phyloP scores from a whole-genome alignment of 2,888 invertebrate species.

The Agrochola lychnidis region DNA sequence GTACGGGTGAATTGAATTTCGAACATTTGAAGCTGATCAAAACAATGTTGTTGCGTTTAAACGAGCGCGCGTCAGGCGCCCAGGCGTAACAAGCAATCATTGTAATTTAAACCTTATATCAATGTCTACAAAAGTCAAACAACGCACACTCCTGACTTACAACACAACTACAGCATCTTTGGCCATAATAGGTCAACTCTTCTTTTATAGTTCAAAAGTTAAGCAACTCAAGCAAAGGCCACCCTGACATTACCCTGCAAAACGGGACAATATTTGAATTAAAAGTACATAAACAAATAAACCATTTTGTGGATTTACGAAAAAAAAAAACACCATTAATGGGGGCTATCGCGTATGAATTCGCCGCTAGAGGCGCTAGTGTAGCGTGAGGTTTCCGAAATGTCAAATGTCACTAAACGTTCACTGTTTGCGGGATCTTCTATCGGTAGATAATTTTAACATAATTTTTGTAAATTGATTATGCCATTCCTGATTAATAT shows the following conservation, averaged over 20 bases:
- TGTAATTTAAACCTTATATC: constrained; percentile 7
- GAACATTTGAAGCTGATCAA: not conserved
- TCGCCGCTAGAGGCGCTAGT: too few species aligned
- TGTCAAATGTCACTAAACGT: too few species aligned
- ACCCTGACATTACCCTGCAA: constrained; percentile 1
- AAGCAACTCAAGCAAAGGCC: constrained; percentile 10
- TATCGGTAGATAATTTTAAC: too few species aligned
- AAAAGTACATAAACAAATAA: not conserved
- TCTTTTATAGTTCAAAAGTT: not conserved
- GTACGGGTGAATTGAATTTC: not conserved
- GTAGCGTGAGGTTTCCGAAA: too few species aligned
- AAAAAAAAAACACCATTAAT: not conserved
- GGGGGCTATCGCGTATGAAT: too few species aligned
- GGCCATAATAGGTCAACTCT: not conserved
- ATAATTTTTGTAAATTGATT: too few species aligned
- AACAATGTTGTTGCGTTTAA: not conserved
- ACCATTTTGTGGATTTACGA: not conserved
- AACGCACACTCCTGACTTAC: not conserved
- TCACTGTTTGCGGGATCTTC: too few species aligned
- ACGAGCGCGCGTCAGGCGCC: not conserved
- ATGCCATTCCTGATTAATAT: too few species aligned
- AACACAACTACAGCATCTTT: not conserved
- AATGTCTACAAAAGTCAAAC: not conserved
- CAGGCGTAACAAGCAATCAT: not conserved
- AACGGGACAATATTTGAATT: not conserved